Percentiles rank a stretch among this genome's conserved stretches.
phyloP scores from a whole-genome alignment of 2,888 invertebrate species.

The Idaea aversata region DNA sequence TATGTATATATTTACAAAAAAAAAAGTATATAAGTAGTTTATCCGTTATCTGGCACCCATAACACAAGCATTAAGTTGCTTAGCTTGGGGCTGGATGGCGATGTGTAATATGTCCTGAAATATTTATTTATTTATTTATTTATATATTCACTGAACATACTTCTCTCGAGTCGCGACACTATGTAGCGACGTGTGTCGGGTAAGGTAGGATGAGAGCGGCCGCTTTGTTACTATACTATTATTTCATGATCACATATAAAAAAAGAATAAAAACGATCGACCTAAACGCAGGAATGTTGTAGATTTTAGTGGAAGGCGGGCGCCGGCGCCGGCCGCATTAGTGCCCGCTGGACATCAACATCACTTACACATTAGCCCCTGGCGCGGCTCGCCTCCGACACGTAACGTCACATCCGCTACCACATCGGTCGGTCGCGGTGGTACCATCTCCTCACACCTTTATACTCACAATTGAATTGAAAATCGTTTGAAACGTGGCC shows the following conservation, averaged over 20 bases:
- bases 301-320: constrained; percentile 68
- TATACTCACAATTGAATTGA: no score
- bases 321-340: constrained; percentile 79
- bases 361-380: constrained; percentile 69
- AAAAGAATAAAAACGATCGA: constrained; percentile 65
- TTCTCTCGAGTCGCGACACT: constrained; percentile 10
- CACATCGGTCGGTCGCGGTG: no score
- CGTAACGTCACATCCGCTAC: constrained; percentile 8
- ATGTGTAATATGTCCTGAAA: no score
- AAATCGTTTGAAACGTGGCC: no score
- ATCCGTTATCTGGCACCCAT: no score
- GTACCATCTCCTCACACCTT: no score
- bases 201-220: constrained; percentile 37
- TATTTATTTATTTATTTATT: no score
- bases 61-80: no score
- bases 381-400: constrained; percentile 37
- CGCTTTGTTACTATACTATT: constrained; percentile 70
- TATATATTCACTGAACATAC: constrained; percentile 12
- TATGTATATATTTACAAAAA: no score
- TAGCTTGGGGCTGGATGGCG: no score
- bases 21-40: no score
- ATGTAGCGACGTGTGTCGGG: constrained; percentile 11
- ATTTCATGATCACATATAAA: constrained; percentile 71
- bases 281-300: constrained; percentile 75
- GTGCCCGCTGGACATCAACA: constrained; percentile 58